phyloP scores from a whole-genome alignment of 2,113 vertebrate genomes.

The Silurus glanis region DNA sequence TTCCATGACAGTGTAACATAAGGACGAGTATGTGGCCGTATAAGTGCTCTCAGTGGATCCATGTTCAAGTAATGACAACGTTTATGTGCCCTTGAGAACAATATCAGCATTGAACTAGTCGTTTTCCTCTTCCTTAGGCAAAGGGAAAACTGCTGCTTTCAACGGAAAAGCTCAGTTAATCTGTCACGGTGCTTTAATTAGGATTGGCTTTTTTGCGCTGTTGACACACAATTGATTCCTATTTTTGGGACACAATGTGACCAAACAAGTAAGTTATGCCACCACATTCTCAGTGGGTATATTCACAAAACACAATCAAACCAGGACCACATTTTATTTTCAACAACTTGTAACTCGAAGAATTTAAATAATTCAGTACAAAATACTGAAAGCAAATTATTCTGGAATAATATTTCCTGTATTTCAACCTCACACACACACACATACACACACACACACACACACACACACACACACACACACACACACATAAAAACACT shows the following conservation, averaged over 20 bases:
- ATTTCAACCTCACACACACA: neutral
- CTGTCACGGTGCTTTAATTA: conserved; percentile 26
- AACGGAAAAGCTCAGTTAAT: conserved; percentile 28
- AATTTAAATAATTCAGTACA: neutral
- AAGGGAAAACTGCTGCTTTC: neutral
- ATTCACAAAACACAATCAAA: neutral
- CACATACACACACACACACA: neutral
- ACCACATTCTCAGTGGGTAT: neutral
- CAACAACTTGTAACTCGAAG: neutral
- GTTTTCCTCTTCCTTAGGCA: neutral
- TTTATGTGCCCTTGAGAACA: conserved; percentile 47
- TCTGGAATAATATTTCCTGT: neutral
- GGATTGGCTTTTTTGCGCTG: neutral
- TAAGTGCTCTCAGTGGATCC: neutral
- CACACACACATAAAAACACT: neutral
- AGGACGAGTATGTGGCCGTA: neutral
- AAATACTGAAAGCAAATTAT: neutral
- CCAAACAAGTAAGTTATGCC: conserved; percentile 18
- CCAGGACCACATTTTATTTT: neutral
- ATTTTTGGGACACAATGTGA: conserved; percentile 31
- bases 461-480: neutral
- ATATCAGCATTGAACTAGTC: conserved; percentile 40
- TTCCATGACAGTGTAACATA: neutral
- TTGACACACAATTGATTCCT: conserved; percentile 5
- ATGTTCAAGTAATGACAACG: conserved; percentile 24